Percentiles rank a stretch among this genome's conserved stretches.
These are phyloP conservation scores for Halotydeus destructor DNA, from an alignment of 1,140 invertebrate genomes.

Conservation along the genomic window DNA sequence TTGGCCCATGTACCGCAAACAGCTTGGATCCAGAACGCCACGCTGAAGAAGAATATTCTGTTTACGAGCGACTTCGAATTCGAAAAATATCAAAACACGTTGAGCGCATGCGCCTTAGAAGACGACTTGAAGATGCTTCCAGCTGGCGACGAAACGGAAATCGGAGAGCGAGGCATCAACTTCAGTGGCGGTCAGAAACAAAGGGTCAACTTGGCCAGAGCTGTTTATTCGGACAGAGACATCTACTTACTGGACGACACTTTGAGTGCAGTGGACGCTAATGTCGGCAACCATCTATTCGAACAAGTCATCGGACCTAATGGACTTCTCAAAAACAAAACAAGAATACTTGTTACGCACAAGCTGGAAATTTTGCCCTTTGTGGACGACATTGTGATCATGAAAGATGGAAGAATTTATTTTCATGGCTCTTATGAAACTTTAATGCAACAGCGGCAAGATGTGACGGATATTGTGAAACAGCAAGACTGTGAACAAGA, in stretches of 20 bases:
- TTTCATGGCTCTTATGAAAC: conserved; percentile 23
- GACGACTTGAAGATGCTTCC: conserved; percentile 30
- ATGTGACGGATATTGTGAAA: too few relatives aligned
- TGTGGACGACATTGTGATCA: conserved; percentile 33
- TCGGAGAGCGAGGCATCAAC: conserved; percentile 31
- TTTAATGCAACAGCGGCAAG: too few relatives aligned
- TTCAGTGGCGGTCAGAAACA: conserved; percentile 23
- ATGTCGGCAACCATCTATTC: conserved; percentile 45
- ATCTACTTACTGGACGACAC: conserved; percentile 51
- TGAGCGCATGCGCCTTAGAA: conserved; percentile 31
- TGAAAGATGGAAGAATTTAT: conserved; percentile 15
- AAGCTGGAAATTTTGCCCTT: conserved; percentile 43
- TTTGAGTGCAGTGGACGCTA: conserved; percentile 47
- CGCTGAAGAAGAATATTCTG: conserved; percentile 41
- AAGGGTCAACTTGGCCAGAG: conserved; percentile 28
- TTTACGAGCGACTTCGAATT: conserved; percentile 21
- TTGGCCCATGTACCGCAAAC: conserved; percentile 44
- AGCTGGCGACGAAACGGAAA: conserved; percentile 24
- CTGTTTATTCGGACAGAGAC: conserved; percentile 46
- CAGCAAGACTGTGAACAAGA: too few relatives aligned
- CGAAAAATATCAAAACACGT: conserved; percentile 29
- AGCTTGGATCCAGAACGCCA: conserved; percentile 40
- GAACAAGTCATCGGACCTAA: conserved; percentile 35
- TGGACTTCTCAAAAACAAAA: conserved; percentile 37
- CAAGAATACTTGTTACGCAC: conserved; percentile 55